These are phyloP conservation scores for Eupithecia tripunctaria DNA, from an alignment of 2,888 invertebrate genomes.

Conservation along the genomic window DNA sequence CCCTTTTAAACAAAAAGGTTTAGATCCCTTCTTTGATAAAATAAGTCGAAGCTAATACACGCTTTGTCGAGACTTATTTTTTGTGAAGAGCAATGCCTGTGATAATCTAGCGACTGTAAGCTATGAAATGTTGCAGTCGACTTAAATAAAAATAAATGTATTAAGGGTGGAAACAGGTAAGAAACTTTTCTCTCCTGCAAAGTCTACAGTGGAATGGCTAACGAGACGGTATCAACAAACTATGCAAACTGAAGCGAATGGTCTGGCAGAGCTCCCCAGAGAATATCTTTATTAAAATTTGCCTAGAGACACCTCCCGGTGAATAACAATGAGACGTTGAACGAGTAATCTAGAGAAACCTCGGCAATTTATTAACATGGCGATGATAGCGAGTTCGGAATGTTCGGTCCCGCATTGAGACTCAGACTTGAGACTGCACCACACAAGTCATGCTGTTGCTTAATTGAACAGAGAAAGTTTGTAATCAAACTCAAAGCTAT, in stretches of 20 bases:
- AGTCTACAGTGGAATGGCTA: conserved; percentile 37
- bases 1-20: conserved; percentile 12
- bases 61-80: neutral
- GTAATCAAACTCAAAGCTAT: conserved; percentile 18
- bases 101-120: neutral
- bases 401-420: conserved; percentile 15
- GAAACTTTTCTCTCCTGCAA: conserved; percentile 20
- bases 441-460: conserved; percentile 16
- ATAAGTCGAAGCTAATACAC: neutral
- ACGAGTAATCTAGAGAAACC: conserved; percentile 37
- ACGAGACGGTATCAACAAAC: conserved; percentile 43
- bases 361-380: conserved; percentile 37
- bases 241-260: conserved; percentile 42
- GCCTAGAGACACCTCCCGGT: conserved; percentile 37
- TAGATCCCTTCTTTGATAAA: neutral
- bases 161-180: neutral
- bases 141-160: conserved; percentile 7
- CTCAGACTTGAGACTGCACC: conserved; percentile 19
- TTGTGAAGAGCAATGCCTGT: neutral
- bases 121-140: neutral
- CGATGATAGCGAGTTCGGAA: conserved; percentile 26
- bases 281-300: conserved; percentile 48
- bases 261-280: conserved; percentile 36
- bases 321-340: conserved; percentile 39
- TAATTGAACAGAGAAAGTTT: conserved; percentile 25